Base-by-base conservation (phyloP, 2,888 invertebrate genomes). In the Epistrophella euchroma region DNA sequence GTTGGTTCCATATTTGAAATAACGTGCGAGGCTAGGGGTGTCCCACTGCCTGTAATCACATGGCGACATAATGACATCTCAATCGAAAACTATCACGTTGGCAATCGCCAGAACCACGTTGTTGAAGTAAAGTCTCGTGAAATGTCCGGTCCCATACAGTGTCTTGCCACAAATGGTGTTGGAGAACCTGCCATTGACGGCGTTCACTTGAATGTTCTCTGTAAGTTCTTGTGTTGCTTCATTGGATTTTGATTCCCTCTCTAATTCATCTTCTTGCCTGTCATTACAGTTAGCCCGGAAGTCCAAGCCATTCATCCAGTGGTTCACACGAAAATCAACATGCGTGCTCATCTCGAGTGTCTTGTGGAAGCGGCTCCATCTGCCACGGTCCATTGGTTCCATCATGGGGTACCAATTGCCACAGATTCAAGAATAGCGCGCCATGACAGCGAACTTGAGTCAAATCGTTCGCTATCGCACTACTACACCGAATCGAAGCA, bases 1-100 rank as follows among this genome's bases (percentile, higher is more conserved):
- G 94, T 96, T 62, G 96, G 96, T 0, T 95, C 96, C 37, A 95
- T 95, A 90, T 96, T 96, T 28, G 94, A 95, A 89, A 95, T 97
- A 89, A 94, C 95, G 0, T 97, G 97, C 89, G 94, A 95, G 79
- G 94, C 95, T 9, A 93, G 93, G 2, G 97, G 97, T 0, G 95
- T 95, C 0, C 97, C 97, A 0, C 91, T 93, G 40, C 97, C 97
- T 0, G 93, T 95, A 4, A 94, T 97, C 37, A 94, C 94, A 11
- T 97, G 97, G 97, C 94, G 92, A 0, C 88, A 90, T 13, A 91
- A 91, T 66, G 91, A 91, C 35, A 88, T 90, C 17, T 88, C 88
- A 0, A 66, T 91, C 11, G 89, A 90, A 35, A 88, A 89, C 10
- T 89, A 90, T 55, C 89, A 89, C 60, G 88, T 90, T 40, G 91